A percentile compares a stretch with the other conserved stretches of the same genome.
Conservation (phyloP, 1,140 invertebrate species). For the Contarinia nasturtii region DNA sequence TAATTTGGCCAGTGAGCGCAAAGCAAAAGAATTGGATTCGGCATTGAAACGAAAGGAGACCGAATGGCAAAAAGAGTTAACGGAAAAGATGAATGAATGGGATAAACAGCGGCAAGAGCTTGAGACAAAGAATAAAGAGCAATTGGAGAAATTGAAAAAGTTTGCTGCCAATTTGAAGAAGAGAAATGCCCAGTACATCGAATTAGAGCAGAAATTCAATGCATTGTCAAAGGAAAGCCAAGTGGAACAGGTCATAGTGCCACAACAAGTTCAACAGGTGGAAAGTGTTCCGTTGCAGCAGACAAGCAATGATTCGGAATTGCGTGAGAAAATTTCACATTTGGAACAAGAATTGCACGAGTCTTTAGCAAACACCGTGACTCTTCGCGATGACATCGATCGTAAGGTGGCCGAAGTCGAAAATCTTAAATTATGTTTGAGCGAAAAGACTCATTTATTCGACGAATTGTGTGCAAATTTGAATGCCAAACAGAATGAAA, state of each 20-base stretch:
- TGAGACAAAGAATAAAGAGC: slow-evolving; percentile 26
- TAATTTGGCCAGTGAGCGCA: slow-evolving; percentile 3
- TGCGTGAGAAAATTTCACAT: neutral
- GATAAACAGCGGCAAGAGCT: slow-evolving; percentile 15
- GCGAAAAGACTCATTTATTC: neutral
- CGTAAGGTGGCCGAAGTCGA: neutral
- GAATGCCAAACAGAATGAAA: neutral
- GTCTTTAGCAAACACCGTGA: no score
- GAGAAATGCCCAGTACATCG: slow-evolving; percentile 37
- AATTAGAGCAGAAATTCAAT: slow-evolving; percentile 30
- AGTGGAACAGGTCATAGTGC: neutral
- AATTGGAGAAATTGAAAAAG: slow-evolving; percentile 53
- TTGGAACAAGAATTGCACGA: slow-evolving; percentile 4
- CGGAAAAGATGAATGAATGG: slow-evolving; percentile 18
- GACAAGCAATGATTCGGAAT: neutral
- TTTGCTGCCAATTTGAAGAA: slow-evolving; percentile 54
- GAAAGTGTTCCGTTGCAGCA: neutral
- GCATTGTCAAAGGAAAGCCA: neutral
- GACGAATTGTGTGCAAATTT: neutral
- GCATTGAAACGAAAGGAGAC: slow-evolving; percentile 27
- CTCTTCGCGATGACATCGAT: no score
- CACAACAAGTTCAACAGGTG: neutral
- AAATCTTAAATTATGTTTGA: neutral
- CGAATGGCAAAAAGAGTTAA: slow-evolving; percentile 22
- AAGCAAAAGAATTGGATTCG: slow-evolving; percentile 21